Evolutionary conservation across 1,140 invertebrate genomes (phyloP).

Genomic region (Mycetomoellerius zeteki): DNA sequence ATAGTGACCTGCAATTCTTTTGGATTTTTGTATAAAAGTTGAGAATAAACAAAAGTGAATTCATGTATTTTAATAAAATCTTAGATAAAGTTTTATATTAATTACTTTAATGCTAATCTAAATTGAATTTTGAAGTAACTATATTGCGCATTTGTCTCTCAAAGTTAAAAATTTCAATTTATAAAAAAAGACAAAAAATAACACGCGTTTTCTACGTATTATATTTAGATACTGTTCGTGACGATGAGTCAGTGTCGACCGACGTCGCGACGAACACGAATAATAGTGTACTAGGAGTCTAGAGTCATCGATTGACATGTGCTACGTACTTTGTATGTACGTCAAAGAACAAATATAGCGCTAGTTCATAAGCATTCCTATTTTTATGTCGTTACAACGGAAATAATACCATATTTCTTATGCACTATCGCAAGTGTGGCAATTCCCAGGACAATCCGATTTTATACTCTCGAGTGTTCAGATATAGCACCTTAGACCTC

Average conservation of each 20-base stretch:
- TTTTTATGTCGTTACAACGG: slow-evolving; percentile 54
- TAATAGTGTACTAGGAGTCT: slow-evolving; percentile 19
- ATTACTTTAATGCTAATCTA: neutral
- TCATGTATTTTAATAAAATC: neutral
- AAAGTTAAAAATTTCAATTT: neutral
- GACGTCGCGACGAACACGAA: slow-evolving; percentile 28
- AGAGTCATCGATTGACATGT: neutral
- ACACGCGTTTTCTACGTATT: neutral
- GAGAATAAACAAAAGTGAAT: neutral
- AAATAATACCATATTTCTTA: slow-evolving; percentile 49
- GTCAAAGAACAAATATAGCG: slow-evolving; percentile 44
- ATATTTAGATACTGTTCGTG: neutral
- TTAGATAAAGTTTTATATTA: neutral
- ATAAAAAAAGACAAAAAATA: neutral
- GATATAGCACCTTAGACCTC: slow-evolving; percentile 18
- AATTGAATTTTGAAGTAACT: neutral
- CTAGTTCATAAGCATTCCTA: slow-evolving; percentile 39
- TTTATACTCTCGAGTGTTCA: neutral
- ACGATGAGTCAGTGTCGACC: slow-evolving; percentile 44
- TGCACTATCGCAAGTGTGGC: slow-evolving; percentile 11
- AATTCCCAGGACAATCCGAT: slow-evolving; percentile 48
- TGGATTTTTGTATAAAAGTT: neutral
- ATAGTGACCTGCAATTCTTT: neutral
- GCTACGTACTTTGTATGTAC: neutral
- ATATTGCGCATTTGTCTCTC: too few relatives aligned